Percentiles rank a stretch among this genome's conserved stretches.
phyloP scores from a whole-genome alignment of 2,888 invertebrate genomes.

The Cosmia pyralina region DNA sequence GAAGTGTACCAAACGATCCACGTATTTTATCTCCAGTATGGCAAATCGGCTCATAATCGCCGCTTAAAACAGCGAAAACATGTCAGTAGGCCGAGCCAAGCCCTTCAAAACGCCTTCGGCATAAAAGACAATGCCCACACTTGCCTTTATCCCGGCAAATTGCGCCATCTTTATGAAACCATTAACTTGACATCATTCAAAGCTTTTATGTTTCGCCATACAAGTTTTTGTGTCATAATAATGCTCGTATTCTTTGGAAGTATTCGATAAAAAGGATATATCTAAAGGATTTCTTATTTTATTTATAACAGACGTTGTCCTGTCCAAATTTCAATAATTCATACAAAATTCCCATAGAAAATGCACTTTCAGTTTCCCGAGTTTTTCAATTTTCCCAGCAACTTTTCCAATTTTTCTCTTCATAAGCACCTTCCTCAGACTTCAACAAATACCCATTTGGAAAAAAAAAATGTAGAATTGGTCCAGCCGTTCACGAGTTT shows the following conservation, averaged over 20 bases:
- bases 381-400: no score
- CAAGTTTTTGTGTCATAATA: slow-evolving; percentile 59
- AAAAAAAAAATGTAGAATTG: no score
- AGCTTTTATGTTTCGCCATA: slow-evolving; percentile 71
- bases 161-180: slow-evolving; percentile 72
- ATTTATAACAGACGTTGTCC: slow-evolving; percentile 18
- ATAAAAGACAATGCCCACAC: slow-evolving; percentile 69
- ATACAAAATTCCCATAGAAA: no score
- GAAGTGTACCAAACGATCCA: slow-evolving; percentile 4
- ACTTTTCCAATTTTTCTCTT: no score
- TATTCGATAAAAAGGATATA: slow-evolving; percentile 53
- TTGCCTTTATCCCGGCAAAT: slow-evolving; percentile 73
- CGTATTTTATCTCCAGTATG: slow-evolving; percentile 8
- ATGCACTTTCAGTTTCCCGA: no score
- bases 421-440: no score
- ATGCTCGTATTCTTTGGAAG: slow-evolving; percentile 48
- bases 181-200: slow-evolving; percentile 74
- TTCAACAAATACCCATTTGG: no score
- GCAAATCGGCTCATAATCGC: slow-evolving; percentile 23
- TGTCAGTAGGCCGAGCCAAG: slow-evolving; percentile 36
- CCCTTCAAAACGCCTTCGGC: slow-evolving; percentile 39
- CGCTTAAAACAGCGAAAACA: slow-evolving; percentile 28
- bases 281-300: slow-evolving; percentile 27
- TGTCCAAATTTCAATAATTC: no score
- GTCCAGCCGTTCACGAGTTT: no score